Evolutionary conservation across 2,113 vertebrate genomes (phyloP).

Genomic region (Dicrurus megarhynchus): DNA sequence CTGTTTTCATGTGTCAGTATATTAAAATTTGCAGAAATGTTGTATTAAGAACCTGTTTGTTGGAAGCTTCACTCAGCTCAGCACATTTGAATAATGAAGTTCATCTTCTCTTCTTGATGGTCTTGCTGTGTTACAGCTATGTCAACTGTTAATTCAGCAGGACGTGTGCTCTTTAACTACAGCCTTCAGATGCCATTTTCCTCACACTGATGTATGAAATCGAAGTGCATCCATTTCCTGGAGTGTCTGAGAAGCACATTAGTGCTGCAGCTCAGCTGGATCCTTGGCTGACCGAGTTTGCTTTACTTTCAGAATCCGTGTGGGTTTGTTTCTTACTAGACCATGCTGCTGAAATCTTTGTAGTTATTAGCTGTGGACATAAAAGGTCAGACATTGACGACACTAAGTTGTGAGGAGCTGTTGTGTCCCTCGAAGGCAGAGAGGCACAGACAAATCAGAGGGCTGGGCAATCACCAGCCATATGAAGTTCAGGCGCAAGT

Average conservation of each 20-base stretch:
- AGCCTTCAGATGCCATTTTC: background rate
- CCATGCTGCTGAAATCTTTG: background rate
- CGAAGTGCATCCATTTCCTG: background rate
- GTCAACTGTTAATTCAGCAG: background rate
- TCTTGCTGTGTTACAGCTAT: background rate
- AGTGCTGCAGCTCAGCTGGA: background rate
- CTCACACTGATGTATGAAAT: background rate
- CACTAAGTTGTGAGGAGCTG: background rate
- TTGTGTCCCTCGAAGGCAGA: background rate
- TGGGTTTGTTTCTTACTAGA: background rate
- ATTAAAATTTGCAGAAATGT: slow-evolving; percentile 27
- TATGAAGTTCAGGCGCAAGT: background rate
- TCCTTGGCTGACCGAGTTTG: background rate
- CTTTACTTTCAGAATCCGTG: background rate
- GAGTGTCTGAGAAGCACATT: background rate
- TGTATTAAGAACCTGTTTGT: background rate
- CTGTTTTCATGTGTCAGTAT: slow-evolving; percentile 25
- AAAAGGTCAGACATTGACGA: background rate
- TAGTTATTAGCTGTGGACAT: background rate
- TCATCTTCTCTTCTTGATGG: background rate
- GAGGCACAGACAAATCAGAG: background rate
- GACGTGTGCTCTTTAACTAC: background rate
- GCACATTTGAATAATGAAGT: background rate
- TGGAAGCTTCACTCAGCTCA: background rate
- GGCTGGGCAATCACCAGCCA: background rate